These are phyloP conservation scores for Prionchulus punctatus DNA, from an alignment of 2,888 invertebrate genomes.

Conservation along the genomic window DNA sequence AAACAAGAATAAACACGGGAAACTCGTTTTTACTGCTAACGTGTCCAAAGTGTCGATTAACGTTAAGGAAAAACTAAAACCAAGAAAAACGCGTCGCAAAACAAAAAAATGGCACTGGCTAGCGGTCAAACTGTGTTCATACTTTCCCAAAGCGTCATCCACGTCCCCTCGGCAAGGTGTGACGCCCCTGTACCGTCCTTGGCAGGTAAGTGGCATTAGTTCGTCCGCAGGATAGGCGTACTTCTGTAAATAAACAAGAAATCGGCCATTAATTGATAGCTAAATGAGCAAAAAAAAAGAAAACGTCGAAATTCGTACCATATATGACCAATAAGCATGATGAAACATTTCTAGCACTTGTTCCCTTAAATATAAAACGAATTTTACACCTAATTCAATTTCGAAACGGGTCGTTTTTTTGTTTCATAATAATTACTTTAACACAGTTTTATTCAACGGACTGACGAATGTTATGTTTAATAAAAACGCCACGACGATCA, in stretches of 20 bases:
- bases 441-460: background rate
- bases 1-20: background rate
- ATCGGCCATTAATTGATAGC: background rate
- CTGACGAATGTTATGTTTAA: background rate
- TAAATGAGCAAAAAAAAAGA: background rate
- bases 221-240: slow-evolving; percentile 97
- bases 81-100: background rate
- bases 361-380: slow-evolving; percentile 46
- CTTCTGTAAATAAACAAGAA: slow-evolving; percentile 11
- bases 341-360: slow-evolving; percentile 87
- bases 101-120: slow-evolving; percentile 6
- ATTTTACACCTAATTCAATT: background rate
- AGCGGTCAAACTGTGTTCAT: slow-evolving; percentile 15
- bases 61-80: slow-evolving; percentile 74
- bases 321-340: slow-evolving; percentile 84
- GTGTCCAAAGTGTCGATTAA: slow-evolving; percentile 86
- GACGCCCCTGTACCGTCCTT: slow-evolving; percentile 71
- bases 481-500: background rate
- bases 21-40: slow-evolving; percentile 47
- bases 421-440: background rate
- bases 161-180: slow-evolving; percentile 84
- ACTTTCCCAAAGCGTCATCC: slow-evolving; percentile 93
- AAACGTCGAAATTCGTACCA: slow-evolving; percentile 43
- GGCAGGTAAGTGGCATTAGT: slow-evolving; percentile 86
- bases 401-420: background rate